Evolutionary conservation across 1,140 invertebrate genomes (phyloP).

Genomic region (Paralvinella palmiformis): DNA sequence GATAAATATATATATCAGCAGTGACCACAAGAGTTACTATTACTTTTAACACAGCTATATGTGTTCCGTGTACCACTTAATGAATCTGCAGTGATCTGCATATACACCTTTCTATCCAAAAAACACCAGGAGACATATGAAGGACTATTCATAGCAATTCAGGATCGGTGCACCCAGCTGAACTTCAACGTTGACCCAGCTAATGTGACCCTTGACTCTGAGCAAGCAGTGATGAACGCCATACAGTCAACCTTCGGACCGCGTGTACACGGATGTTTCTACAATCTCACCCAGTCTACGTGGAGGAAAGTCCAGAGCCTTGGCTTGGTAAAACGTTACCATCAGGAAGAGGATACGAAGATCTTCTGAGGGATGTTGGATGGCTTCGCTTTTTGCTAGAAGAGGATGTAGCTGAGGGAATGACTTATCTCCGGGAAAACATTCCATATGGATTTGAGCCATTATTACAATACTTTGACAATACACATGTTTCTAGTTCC

Average conservation of each 20-base stretch:
- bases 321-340: too few species aligned
- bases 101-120: background rate
- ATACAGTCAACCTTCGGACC: background rate
- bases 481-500: too few species aligned
- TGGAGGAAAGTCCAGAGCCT: conserved; percentile 1
- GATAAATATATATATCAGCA: too few species aligned
- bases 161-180: background rate
- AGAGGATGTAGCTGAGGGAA: too few species aligned
- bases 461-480: too few species aligned
- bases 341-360: too few species aligned
- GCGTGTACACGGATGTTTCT: background rate
- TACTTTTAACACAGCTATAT: background rate
- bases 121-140: conserved; percentile 1
- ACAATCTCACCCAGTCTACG: background rate
- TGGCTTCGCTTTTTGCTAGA: too few species aligned
- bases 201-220: background rate
- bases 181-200: background rate
- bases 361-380: background rate
- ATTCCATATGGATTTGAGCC: too few species aligned
- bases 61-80: background rate
- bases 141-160: background rate
- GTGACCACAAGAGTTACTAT: too few species aligned
- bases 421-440: too few species aligned
- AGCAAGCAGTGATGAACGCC: background rate
- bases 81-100: background rate